Evolutionary conservation across 1,140 invertebrate genomes (phyloP), one percentile per base, ranked within the genome.

Genomic region (Bombus superbus): DNA sequence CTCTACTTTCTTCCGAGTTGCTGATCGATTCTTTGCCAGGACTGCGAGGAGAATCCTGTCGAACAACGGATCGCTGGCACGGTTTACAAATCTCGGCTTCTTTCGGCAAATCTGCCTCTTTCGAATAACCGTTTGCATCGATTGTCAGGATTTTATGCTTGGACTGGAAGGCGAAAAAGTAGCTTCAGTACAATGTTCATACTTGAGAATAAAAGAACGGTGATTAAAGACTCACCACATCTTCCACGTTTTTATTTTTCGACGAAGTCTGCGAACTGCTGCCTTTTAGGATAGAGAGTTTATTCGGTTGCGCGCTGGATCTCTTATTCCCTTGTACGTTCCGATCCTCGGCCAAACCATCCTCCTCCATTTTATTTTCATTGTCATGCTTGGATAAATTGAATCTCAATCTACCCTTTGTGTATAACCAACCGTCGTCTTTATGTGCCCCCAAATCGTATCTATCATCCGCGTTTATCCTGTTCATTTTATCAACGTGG

Each of bases 1-100:
- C 72, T n/a, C 53, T n/a, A 3, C n/a, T 77, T 64, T 83, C 44
- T 2, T 66, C 57, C 4, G 53, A 66, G 35, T 87, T 71, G 10
- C 47, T 25, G 15, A 8, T 57, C 42, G 64, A 35, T 28, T 85
- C 83, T 2, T 85, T 59, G 28, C 28, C 42, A 5, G 35, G 44
- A 1, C 6, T 81, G 5, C 71, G 57, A n/a, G 38, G n/a, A 2
- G 53, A 62, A n/a, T 40, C 38, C 10, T 62, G n/a, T 42, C 57
- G 38, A 38, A 18, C 9, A 10, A 5, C 2, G 0, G 85, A 47
- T 18, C n/a, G 47, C 18, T 73, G 47, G 3, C 47, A 25, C 25
- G 68, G 47, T 78, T 86, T 81, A 8, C 22, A 71, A 25, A 53
- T 35, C 44, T 88, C 53, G 6, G 44, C 35, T 38, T 79, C 73